Percentiles rank a stretch among this genome's conserved stretches.
Evolutionary conservation across 2,888 invertebrate genomes (phyloP).

Genomic region (Scrobipalpa atriplicella): DNA sequence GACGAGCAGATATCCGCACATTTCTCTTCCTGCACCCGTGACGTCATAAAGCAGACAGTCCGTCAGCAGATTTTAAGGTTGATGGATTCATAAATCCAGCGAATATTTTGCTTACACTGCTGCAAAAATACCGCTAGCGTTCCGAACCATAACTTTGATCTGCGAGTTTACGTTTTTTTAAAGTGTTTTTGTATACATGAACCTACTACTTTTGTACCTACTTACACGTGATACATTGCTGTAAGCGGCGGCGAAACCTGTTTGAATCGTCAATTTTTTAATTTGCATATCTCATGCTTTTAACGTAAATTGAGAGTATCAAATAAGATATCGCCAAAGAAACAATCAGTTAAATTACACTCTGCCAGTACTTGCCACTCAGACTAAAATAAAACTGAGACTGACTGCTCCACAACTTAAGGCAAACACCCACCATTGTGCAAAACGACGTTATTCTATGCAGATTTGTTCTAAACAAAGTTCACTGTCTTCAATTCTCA

Average conservation of each 20-base stretch:
- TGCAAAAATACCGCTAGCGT: background rate
- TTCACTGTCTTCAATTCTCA: constrained; percentile 53
- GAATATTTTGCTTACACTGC: background rate
- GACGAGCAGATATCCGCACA: background rate
- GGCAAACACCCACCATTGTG: background rate
- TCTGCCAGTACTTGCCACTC: background rate
- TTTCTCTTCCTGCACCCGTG: background rate
- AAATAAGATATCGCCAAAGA: too few relatives aligned
- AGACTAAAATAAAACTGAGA: constrained; percentile 13
- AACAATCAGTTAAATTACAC: too few relatives aligned
- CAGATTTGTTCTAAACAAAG: constrained; percentile 41
- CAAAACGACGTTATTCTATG: constrained; percentile 12
- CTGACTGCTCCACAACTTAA: constrained; percentile 1
- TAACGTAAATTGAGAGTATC: too few relatives aligned
- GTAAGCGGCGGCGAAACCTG: too few relatives aligned
- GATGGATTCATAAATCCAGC: background rate
- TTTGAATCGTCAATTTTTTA: too few relatives aligned
- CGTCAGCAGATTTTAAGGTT: constrained; percentile 1
- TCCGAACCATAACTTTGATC: too few relatives aligned
- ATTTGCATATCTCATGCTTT: too few relatives aligned
- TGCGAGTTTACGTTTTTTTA: too few relatives aligned
- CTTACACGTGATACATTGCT: too few relatives aligned
- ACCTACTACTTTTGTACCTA: too few relatives aligned
- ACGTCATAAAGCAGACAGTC: background rate
- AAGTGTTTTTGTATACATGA: too few relatives aligned